Evolutionary conservation across 2,888 invertebrate species (phyloP).

Genomic region (Crematogaster levior): DNA sequence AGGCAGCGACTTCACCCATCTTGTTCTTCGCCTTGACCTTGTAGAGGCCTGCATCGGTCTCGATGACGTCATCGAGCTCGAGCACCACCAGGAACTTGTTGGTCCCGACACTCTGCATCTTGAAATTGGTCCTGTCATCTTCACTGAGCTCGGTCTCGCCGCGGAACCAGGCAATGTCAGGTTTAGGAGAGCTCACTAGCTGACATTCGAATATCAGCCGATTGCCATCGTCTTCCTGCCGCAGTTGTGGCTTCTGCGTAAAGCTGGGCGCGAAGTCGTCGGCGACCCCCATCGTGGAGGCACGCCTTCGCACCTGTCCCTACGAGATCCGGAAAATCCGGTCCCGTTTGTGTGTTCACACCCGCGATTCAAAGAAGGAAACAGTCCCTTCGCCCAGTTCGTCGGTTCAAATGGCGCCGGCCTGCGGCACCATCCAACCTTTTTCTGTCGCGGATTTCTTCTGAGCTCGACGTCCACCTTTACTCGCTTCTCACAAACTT

Average conservation of each 20-base stretch:
- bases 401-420: conserved; percentile 70
- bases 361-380: conserved; percentile 2
- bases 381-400: conserved; percentile 23
- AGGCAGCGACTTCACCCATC: conserved; percentile 98
- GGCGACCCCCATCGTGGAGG: conserved; percentile 91
- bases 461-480: conserved; percentile 17
- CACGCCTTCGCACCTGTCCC: conserved; percentile 71
- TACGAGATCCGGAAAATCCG: conserved; percentile 40
- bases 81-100: conserved; percentile 96
- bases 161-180: conserved; percentile 96
- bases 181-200: conserved; percentile 94
- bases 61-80: conserved; percentile 97
- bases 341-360: conserved; percentile 5
- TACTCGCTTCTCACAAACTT: neutral
- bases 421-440: conserved; percentile 78
- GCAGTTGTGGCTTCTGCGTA: conserved; percentile 98
- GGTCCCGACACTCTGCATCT: conserved; percentile 93
- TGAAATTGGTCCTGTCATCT: conserved; percentile 94
- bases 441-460: neutral
- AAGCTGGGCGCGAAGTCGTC: conserved; percentile 99
- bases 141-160: conserved; percentile 94
- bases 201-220: conserved; percentile 98
- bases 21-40: conserved; percentile 98
- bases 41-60: conserved; percentile 98
- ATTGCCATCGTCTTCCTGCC: conserved; percentile 98